Base-by-base conservation (phyloP, 2,888 invertebrate species). In the Sphaerophoria rueppellii region DNA sequence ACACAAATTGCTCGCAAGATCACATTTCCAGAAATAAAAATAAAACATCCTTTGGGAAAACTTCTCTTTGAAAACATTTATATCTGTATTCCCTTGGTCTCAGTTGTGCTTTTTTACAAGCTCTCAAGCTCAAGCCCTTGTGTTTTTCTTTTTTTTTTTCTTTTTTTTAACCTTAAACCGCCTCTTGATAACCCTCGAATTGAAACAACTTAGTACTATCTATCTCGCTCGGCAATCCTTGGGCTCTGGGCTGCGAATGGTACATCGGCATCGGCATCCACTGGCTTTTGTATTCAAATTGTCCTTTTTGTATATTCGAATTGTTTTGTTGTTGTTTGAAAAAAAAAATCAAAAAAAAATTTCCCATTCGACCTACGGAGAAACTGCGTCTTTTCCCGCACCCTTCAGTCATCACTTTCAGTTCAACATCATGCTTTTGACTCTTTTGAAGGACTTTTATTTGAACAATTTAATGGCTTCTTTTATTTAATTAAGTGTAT, bases 401-500 rank as follows among this genome's bases (percentile, higher is more conserved):
- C 40, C 40, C 40, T 2, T 40, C 40, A 40, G 9, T 4, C 43
- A 24, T 16, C 40, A 43, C 40, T 1, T 60, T 24, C 6, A 37
- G 9, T 24, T 14, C 11, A n/a, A 43, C 32, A 14, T 50, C 60
- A 43, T 57, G 70, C 50, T 43, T 46, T 52, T 34, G 74, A 69
- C 24, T 80, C 55, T 80, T 71, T 72, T 80, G 61, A 80, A 80
- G 83, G 67, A 69, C 75, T 75, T 75, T 83, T 75, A 80, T 83
- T 83, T 80, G 71, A 83, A 79, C 80, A 72, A 80, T 83, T 83
- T 80, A 80, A 80, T 83, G 80, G 75, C 75, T 83, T 83, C 72
- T 75, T 67, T 83, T 83, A 83, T 83, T 83, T 83, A 80, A 83
- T 83, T 83, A 83, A 83, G 83, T 83, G 83, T 80, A 80, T 80